phyloP scores from a whole-genome alignment of 1,140 invertebrate genomes.

The Eumeta japonica region DNA sequence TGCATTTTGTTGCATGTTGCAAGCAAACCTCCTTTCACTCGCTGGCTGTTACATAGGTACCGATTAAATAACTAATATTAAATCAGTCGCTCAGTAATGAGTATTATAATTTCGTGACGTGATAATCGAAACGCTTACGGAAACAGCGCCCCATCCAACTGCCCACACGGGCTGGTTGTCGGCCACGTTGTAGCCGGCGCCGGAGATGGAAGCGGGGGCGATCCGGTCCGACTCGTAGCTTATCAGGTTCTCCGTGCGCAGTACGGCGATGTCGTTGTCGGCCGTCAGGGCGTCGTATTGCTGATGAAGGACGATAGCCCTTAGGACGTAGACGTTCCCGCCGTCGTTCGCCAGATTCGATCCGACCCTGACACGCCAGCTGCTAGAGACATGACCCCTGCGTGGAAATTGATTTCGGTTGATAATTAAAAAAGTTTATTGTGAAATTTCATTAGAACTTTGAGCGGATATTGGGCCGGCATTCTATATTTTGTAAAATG shows the following conservation, averaged over 20 bases:
- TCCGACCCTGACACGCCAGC: slow-evolving; percentile 32
- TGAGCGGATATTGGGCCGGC: no score
- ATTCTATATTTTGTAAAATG: no score
- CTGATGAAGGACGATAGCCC: slow-evolving; percentile 49
- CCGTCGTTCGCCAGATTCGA: slow-evolving; percentile 19
- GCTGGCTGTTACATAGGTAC: no score
- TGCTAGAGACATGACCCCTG: slow-evolving; percentile 16
- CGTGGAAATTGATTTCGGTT: no score
- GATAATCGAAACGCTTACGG: no score
- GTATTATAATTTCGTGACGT: no score
- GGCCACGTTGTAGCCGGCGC: slow-evolving; percentile 15
- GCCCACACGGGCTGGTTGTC: slow-evolving; percentile 19
- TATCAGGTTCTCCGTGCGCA: slow-evolving; percentile 34
- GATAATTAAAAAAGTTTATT: no score
- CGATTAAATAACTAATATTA: no score
- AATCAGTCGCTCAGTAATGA: no score
- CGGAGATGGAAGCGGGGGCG: slow-evolving; percentile 22
- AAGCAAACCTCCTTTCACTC: no score
- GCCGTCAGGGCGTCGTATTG: slow-evolving; percentile 58
- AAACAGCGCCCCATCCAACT: slow-evolving; percentile 33
- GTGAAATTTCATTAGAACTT: no score
- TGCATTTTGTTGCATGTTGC: no score
- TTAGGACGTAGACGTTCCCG: slow-evolving; percentile 22
- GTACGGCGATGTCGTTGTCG: slow-evolving; percentile 63
- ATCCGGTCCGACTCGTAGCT: slow-evolving; percentile 14